phyloP scores from a whole-genome alignment of 2,113 vertebrate genomes.

The Parotia lawesii region DNA sequence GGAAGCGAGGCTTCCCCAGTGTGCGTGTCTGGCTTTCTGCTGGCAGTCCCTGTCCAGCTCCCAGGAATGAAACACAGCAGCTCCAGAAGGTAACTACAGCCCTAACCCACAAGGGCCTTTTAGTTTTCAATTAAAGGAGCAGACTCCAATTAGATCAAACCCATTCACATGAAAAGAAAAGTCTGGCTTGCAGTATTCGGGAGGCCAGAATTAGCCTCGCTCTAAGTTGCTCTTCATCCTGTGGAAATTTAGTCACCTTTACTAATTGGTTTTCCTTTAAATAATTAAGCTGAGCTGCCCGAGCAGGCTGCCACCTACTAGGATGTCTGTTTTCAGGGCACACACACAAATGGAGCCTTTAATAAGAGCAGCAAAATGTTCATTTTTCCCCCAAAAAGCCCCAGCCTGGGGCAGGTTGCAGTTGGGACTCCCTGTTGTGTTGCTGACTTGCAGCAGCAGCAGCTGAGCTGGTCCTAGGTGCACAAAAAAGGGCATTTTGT shows the following conservation, averaged over 20 bases:
- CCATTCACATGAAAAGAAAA: slow-evolving; percentile 9
- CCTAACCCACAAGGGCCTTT: slow-evolving; percentile 26
- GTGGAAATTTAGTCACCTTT: slow-evolving; percentile 68
- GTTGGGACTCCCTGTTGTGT: neutral
- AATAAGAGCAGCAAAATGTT: neutral
- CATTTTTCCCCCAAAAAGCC: neutral
- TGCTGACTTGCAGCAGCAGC: neutral
- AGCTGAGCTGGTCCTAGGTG: neutral
- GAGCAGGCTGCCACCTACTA: slow-evolving; percentile 36
- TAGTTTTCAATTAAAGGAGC: slow-evolving; percentile 48
- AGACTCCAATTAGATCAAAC: slow-evolving; percentile 24
- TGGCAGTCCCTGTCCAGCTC: neutral
- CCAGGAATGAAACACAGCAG: neutral
- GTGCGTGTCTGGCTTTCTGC: neutral
- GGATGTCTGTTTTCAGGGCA: neutral
- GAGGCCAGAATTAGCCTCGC: slow-evolving; percentile 12
- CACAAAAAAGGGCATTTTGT: neutral
- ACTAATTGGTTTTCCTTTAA: slow-evolving; percentile 66
- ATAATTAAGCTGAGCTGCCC: slow-evolving; percentile 50
- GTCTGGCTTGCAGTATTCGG: slow-evolving; percentile 23
- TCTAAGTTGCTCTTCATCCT: slow-evolving; percentile 38
- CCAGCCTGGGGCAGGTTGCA: neutral
- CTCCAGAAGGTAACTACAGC: neutral
- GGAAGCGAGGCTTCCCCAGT: neutral
- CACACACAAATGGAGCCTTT: neutral